These are phyloP conservation scores for Pseudomyrmex pallidus DNA, from an alignment of 1,140 invertebrate genomes.

Conservation along the genomic window DNA sequence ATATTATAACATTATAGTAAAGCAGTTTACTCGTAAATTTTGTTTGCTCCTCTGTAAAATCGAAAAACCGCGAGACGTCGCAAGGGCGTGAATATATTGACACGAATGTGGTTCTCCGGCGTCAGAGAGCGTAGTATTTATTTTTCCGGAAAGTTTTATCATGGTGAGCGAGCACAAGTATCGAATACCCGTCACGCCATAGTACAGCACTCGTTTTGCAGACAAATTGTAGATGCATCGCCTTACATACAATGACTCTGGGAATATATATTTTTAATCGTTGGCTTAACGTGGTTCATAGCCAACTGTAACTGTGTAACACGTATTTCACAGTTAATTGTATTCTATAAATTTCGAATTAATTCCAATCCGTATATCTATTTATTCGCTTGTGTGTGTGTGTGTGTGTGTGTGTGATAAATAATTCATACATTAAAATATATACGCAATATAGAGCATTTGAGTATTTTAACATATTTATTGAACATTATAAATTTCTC, in stretches of 20 bases:
- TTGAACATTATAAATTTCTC: no score
- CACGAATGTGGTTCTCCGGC: slow-evolving; percentile 19
- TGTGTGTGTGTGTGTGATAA: no score
- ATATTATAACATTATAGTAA: slow-evolving; percentile 65
- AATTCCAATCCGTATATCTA: neutral
- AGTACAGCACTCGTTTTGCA: slow-evolving; percentile 10
- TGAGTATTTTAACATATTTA: no score
- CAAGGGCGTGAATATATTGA: slow-evolving; percentile 35
- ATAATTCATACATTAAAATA: no score
- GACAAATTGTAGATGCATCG: slow-evolving; percentile 42
- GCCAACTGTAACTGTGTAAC: neutral
- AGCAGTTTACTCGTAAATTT: slow-evolving; percentile 70
- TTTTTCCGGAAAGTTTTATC: slow-evolving; percentile 58
- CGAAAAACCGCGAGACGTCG: slow-evolving; percentile 64
- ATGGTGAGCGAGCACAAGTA: slow-evolving; percentile 25
- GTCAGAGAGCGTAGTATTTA: slow-evolving; percentile 37
- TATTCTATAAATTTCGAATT: slow-evolving; percentile 10
- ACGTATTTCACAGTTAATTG: neutral
- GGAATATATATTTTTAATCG: slow-evolving; percentile 9
- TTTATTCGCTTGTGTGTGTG: no score
- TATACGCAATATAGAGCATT: no score
- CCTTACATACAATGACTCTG: slow-evolving; percentile 19
- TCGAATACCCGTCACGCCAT: slow-evolving; percentile 40
- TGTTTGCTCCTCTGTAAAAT: slow-evolving; percentile 66
- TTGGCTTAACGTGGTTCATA: neutral